Percentiles rank a stretch among this genome's conserved stretches.
These are phyloP conservation scores for Camponotus vicinus DNA, from an alignment of 1,140 invertebrate genomes.

Conservation along the genomic window DNA sequence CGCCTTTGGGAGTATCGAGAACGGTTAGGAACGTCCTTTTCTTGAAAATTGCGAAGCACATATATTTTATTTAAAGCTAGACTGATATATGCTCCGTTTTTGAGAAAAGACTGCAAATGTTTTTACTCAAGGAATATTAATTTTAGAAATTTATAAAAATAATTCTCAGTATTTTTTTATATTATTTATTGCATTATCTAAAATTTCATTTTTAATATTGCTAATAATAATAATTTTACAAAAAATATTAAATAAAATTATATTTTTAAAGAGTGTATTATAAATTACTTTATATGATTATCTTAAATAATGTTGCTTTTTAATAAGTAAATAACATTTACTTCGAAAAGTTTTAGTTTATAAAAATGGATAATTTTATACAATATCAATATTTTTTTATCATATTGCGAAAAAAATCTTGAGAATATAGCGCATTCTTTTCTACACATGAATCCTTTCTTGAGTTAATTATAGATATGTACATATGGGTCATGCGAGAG, in stretches of 20 bases:
- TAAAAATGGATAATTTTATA: background rate
- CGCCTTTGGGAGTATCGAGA: constrained; percentile 9
- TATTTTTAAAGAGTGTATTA: background rate
- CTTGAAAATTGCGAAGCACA: constrained; percentile 7
- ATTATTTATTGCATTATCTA: background rate
- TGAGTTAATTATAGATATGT: background rate
- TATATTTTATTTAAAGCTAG: constrained; percentile 26
- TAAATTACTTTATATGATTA: background rate
- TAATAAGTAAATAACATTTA: background rate
- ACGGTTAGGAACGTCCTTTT: constrained; percentile 3
- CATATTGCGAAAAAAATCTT: background rate
- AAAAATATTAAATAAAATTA: background rate
- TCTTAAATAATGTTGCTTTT: background rate
- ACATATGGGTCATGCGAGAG: background rate
- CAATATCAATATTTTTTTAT: background rate
- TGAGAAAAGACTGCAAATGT: background rate
- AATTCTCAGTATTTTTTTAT: background rate
- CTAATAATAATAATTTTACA: background rate
- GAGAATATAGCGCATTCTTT: background rate
- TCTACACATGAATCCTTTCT: background rate
- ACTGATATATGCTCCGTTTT: background rate
- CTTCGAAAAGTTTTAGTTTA: background rate
- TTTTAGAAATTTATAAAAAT: background rate
- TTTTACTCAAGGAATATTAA: background rate
- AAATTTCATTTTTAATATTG: constrained; percentile 5